Evolutionary conservation across 2,113 vertebrate species (phyloP), one percentile per base, ranked within the genome.

Genomic region (Beaufortia kweichowensis): DNA sequence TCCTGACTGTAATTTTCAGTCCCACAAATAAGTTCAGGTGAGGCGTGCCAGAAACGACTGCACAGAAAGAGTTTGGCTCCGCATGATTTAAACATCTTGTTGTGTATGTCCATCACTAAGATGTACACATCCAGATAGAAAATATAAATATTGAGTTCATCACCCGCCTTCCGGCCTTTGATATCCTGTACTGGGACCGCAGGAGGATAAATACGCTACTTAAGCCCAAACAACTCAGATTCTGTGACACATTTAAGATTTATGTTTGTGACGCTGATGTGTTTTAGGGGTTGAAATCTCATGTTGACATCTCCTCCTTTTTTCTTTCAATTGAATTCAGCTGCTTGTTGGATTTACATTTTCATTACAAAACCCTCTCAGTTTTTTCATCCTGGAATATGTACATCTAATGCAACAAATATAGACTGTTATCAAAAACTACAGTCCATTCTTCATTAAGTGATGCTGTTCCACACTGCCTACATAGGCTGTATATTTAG

Each of bases 81-180:
- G 6, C 31, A 3, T 26, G 55, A 31, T 65, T 11, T 65, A 65
- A 65, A 76, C 62, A 66, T 21, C 28, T 33, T 26, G 48, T 66
- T 9, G 41, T 57, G 53, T 59, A 59, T 31, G 14, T 64, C 43
- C n/a, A 64, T 43, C 43, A 66, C 26, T 57, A 50, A 67, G 15
- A 57, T 46, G 46, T 68, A 68, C 65, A 76, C 6, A 67, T 76
- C 62, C 23, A 66, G 17, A 60, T 67, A 24, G 14, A 46, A 55
- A 67, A 61, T 15, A 28, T 79, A 79, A 77, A 81, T 72, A 78
- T 15, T 62, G 56, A 64, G 55, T 74, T 74, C 33, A 76, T 71
- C 46, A 56, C 14, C 26, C 24, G 3, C 55, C 35, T 31, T 66
- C 23, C n/a, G 57, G 63, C 17, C 62, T 76, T 76, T 76, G 35